Conservation (phyloP, 2,113 vertebrate genomes). For the Sialia sialis region DNA sequence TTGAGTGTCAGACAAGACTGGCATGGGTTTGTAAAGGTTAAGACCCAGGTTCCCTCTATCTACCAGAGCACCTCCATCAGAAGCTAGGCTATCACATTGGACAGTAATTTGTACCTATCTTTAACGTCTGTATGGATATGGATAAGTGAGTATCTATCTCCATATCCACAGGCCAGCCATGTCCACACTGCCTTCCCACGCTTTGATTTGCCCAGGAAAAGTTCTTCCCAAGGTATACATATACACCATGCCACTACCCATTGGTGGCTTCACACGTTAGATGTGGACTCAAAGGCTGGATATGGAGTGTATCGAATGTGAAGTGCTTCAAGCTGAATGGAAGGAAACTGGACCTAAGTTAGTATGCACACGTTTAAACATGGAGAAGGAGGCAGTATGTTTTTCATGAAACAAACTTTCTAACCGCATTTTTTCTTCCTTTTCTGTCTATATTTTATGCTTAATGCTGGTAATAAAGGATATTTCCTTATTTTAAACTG, state of each 20-base stretch:
- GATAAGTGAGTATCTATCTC: neutral
- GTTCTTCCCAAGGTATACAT: neutral
- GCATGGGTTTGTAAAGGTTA: neutral
- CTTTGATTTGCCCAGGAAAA: neutral
- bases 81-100: neutral
- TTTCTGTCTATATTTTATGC: neutral
- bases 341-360: neutral
- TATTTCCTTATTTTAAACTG: neutral
- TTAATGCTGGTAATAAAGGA: neutral
- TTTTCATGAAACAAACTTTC: neutral
- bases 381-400: neutral
- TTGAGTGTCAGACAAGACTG: conserved; percentile 33
- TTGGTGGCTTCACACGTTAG: neutral
- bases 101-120: neutral
- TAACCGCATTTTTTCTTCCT: neutral
- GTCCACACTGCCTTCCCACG: neutral
- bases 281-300: neutral
- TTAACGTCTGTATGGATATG: neutral
- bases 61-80: neutral
- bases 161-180: neutral
- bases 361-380: neutral
- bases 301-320: neutral
- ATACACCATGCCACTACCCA: too few relatives aligned
- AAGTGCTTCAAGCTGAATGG: neutral
- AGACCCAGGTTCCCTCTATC: neutral